These are phyloP conservation scores for Microplitis manilae DNA, from an alignment of 2,888 invertebrate species.

Conservation along the genomic window DNA sequence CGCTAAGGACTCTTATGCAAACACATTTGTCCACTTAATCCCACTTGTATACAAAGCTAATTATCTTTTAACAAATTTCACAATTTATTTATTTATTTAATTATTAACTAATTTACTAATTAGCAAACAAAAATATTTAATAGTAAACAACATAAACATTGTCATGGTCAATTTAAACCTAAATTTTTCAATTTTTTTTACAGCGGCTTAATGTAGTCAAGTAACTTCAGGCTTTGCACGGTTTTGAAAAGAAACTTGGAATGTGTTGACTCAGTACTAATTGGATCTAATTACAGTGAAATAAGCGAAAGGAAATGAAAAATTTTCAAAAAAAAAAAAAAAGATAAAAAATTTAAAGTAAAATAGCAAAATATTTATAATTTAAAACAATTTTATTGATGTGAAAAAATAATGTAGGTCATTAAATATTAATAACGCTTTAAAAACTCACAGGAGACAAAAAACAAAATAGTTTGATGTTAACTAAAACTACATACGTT, in stretches of 20 bases:
- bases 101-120: background rate
- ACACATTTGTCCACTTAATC: background rate
- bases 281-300: background rate
- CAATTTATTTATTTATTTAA: background rate
- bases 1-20: background rate
- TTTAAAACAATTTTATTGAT: background rate
- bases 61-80: background rate
- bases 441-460: background rate
- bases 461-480: background rate
- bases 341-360: background rate
- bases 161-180: constrained; percentile 33
- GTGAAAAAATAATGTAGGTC: background rate
- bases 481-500: constrained; percentile 1
- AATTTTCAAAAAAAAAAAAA: background rate
- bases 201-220: background rate
- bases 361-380: background rate
- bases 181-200: background rate
- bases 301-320: background rate
- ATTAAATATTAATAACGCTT: background rate
- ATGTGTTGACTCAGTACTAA: background rate
- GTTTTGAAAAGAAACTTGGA: background rate
- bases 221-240: constrained; percentile 10
- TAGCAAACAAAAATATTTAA: background rate
- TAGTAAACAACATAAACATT: constrained; percentile 12
- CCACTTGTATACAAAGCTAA: background rate